Base-by-base conservation (phyloP, 2,113 vertebrate genomes). In the Atlantisia rogersi region DNA sequence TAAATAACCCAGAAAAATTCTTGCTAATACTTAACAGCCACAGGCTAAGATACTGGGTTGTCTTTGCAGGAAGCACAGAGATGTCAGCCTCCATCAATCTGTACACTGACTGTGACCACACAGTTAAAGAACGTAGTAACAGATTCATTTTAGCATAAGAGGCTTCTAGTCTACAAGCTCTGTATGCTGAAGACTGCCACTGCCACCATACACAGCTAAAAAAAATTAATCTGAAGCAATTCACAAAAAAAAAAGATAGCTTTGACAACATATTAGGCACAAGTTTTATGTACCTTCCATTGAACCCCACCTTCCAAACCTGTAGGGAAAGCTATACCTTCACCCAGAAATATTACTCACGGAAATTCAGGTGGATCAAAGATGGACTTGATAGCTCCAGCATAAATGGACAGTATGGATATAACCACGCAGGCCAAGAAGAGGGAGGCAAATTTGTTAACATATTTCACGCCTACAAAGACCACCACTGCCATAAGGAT, bases 351-450 rank as follows among this genome's bases (percentile, higher is more conserved):
- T 0, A 28, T 20, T 91, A 99, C 99, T 99, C 98, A 99, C 99
- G 99, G 98, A 94, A 99, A 99, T 67, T 98, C 98, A 3, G 99
- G 99, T 8, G 99, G 99, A 53, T 99, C 98, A 95, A 99, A 99
- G 96, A 98, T 97, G 76, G 99, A 99, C 94, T 99, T 99, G 87
- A 99, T 98, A 76, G 99, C 99, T 60, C 99, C 99, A 21, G 98
- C 99, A 37, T 99, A 99, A 96, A 99, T 99, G 70, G 99, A 99
- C 42, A 99, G 96, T 90, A 99, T 99, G 76, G 99, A 99, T 97
- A 99, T 99, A 70, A 99, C 99, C 32, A 99, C 99, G 8, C 99
- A 99, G 94, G 99, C 98, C 97, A 99, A 97, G 98, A 99, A 99
- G 60, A 99, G 99, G 8, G 99, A 99, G 40, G 99, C 99, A 95